Base-by-base conservation (phyloP, 1,140 invertebrate species). In the Trissolcus basalis region DNA sequence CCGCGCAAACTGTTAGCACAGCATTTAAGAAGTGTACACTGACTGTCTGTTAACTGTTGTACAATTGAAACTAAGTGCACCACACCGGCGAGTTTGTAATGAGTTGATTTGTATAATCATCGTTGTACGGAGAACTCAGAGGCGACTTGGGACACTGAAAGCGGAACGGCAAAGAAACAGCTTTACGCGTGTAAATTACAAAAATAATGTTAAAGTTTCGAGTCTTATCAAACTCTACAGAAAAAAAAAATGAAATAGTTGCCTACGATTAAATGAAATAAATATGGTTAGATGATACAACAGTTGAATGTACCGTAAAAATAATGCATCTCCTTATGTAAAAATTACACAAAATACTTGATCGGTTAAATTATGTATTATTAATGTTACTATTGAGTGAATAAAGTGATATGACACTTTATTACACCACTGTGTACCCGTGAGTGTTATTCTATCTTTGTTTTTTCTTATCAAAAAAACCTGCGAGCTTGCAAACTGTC, bases 291-390 rank as follows among this genome's bases (percentile, higher is more conserved):
- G 82, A 87, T 81, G 58, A 83, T 85, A 80, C 80, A 82, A 83
- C 82, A 88, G 83, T 87, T 82, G 80, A 87, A 67, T 86, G 80
- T 87, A 88, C 83, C 84, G 80, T 85, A 83, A 87, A 75, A 84
- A 77, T 80, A 85, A 86, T 67, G 82, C 83, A 87, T 85, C 81
- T 86, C 82, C 81, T 85, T 80, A 83, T 88, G 86, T 88, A 86
- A 86, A 88, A 87, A 85, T 79, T 80, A 82, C 68, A 83, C 70
- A 80, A 73, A 82, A 86, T 85, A 84, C 81, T 83, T 85, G 83
- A 88, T 87, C 79, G 75, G 81, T 87, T 87, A 81, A 88, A 87
- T 86, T 86, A 85, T 88, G 87, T 87, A 87, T 84, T 88, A 88
- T 87, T 87, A 80, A 87, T 88, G 86, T 87, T 88, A 87, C 79